Base-by-base conservation (phyloP, 1,140 invertebrate species). In the Eumeta japonica region DNA sequence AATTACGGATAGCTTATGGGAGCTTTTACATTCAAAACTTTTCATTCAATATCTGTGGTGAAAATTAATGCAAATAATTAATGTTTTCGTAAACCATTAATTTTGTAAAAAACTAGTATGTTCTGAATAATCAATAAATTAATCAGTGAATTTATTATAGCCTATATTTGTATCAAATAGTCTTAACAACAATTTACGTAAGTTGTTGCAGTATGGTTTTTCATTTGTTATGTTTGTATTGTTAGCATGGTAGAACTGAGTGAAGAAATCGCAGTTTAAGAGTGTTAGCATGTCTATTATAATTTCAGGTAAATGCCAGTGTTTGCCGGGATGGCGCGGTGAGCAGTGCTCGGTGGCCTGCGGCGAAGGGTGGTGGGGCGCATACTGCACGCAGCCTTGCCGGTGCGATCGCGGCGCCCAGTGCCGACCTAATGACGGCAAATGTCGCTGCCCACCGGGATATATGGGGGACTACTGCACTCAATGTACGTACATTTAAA, bases 261-360 rank as follows among this genome's bases (percentile, higher is more conserved):
- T 7, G 20, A 24, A 24, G n/a, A 24, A 24, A 24, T 7, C 7
- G 20, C 7, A 24, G n/a, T 7, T n/a, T 7, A n/a, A n/a, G n/a
- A 24, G n/a, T 7, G 20, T 24, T 7, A 24, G n/a, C 20, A 7
- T 7, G 7, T 24, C n/a, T 10, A 13, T 30, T 10, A 14, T 30
- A 5, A 10, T 51, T 53, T 13, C 46, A 85, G 89, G 91, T 18
- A 71, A 80, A 43, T 97, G 94, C 58, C 81, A 87, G 41, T 97
- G 94, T 64, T 64, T 83, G 42, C 87, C 90, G 17, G 94, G 90
- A 3, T 92, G 90, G 88, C 82, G 79, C 10, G 92, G 93, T 1
- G 62, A 78, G 16, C 81, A 79, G 31, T 98, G 96, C 68, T 81
- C 85, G 40, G 78, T 75, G 48, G 82, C 87, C 17, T 99, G 96